These are phyloP conservation scores for Pygoscelis antarcticus DNA, from an alignment of 2,113 vertebrate genomes.

Conservation along the genomic window DNA sequence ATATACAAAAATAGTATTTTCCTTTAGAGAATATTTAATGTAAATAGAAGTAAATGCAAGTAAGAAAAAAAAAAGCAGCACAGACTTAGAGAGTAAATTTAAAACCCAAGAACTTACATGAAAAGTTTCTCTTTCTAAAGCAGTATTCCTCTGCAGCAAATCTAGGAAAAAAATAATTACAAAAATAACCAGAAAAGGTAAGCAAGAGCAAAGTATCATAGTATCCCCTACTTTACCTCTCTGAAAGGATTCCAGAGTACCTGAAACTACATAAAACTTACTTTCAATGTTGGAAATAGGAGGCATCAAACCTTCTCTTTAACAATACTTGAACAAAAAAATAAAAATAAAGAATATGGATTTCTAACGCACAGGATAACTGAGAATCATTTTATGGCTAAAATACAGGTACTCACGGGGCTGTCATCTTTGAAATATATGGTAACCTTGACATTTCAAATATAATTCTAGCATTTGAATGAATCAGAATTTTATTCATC, in stretches of 20 bases:
- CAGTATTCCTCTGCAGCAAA: neutral
- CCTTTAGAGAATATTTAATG: constrained; percentile 1
- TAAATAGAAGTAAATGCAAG: constrained; percentile 32
- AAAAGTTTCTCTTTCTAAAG: neutral
- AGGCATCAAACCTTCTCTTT: neutral
- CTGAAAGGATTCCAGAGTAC: neutral
- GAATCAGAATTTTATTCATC: neutral
- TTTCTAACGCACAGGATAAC: neutral
- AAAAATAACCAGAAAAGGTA: constrained; percentile 9
- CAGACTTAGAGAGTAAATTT: neutral
- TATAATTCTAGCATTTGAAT: neutral
- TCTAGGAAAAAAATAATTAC: constrained; percentile 50
- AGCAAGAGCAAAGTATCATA: neutral
- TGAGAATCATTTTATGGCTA: neutral
- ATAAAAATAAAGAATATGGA: neutral
- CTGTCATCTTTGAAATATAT: neutral
- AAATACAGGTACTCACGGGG: neutral
- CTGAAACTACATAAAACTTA: neutral
- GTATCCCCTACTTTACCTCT: neutral
- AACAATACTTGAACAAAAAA: neutral
- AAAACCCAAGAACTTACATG: constrained; percentile 48
- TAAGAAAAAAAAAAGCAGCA: neutral
- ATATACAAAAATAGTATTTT: neutral
- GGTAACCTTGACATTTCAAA: neutral
- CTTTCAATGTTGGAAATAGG: neutral